These are phyloP conservation scores for Sapayoa aenigma DNA, from an alignment of 2,113 vertebrate species.

Conservation along the genomic window DNA sequence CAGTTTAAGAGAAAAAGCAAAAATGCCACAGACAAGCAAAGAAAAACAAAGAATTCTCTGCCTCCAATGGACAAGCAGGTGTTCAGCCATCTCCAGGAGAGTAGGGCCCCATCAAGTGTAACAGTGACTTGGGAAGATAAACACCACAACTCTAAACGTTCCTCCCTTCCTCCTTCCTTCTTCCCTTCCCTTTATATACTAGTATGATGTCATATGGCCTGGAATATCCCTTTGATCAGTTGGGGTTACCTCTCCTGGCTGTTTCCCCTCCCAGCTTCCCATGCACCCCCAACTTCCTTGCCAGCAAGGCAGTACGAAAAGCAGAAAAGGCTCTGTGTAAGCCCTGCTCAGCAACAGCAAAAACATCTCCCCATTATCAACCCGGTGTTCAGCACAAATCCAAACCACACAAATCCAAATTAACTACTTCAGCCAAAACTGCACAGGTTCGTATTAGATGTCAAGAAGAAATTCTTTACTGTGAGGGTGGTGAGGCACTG, in stretches of 20 bases:
- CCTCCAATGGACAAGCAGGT: neutral
- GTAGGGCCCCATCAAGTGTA: accelerated
- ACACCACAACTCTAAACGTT: neutral
- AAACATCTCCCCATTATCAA: neutral
- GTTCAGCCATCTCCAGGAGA: neutral
- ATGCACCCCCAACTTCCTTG: neutral
- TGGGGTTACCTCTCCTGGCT: neutral
- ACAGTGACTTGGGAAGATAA: neutral
- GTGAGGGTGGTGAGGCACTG: neutral
- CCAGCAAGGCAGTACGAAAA: neutral
- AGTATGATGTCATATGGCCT: neutral
- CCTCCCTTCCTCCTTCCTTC: neutral
- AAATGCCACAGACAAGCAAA: neutral
- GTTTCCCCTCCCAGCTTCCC: neutral
- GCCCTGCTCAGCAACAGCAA: neutral
- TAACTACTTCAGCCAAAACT: neutral
- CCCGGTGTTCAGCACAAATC: neutral
- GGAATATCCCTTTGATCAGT: neutral
- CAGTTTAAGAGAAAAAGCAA: neutral
- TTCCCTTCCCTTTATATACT: neutral
- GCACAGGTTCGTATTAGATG: neutral
- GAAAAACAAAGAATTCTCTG: neutral
- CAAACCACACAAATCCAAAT: neutral
- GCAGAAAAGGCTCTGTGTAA: neutral
- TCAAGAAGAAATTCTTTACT: neutral